These are phyloP conservation scores for Cyphomyrmex costatus DNA, from an alignment of 1,140 invertebrate species.

Conservation along the genomic window DNA sequence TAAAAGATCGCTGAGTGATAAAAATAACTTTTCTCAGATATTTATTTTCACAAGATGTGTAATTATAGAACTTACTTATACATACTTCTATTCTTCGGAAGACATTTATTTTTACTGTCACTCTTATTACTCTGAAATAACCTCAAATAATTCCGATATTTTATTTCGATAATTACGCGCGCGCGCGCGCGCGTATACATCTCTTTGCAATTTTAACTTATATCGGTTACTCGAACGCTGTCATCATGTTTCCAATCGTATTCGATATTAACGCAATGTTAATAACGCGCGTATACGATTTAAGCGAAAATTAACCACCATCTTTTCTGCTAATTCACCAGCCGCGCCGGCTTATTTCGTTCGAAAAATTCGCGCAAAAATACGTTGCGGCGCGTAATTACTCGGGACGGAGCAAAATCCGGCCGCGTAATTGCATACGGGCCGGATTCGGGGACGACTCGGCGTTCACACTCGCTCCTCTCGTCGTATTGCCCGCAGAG, in stretches of 20 bases:
- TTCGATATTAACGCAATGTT: neutral
- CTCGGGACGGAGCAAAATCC: conserved; percentile 31
- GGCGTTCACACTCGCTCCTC: conserved; percentile 32
- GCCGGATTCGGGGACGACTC: conserved; percentile 36
- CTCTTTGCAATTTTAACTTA: neutral
- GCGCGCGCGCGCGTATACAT: neutral
- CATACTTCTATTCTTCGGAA: neutral
- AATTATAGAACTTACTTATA: conserved; percentile 12
- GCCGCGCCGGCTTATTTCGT: conserved; percentile 6
- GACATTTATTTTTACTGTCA: conserved; percentile 35
- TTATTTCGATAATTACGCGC: neutral
- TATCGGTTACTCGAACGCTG: neutral
- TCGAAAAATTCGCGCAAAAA: conserved; percentile 36
- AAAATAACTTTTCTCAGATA: conserved; percentile 41
- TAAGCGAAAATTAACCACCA: neutral
- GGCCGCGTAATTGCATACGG: conserved; percentile 18
- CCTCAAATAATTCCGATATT: neutral
- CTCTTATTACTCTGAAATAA: neutral
- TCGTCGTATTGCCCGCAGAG: conserved; percentile 40
- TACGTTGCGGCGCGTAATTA: conserved; percentile 22
- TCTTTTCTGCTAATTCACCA: conserved; percentile 9
- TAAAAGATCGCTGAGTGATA: neutral
- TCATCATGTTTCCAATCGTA: neutral
- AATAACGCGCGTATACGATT: neutral
- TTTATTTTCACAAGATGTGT: conserved; percentile 31